Evolutionary conservation across 2,888 invertebrate species (phyloP), one percentile per base, ranked within the genome.

Genomic region (Gymnosoma rotundatum): DNA sequence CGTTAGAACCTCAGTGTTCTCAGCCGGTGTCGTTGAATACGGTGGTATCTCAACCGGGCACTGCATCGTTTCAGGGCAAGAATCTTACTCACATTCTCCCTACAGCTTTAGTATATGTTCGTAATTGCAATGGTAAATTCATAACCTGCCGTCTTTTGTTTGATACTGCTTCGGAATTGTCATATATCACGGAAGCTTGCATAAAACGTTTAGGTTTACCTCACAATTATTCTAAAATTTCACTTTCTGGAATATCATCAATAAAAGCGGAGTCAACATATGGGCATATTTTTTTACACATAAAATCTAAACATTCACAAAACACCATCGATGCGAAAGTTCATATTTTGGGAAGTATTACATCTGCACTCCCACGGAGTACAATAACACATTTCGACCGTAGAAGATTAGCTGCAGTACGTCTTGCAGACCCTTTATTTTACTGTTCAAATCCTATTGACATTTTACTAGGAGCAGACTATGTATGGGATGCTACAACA

Each of bases 101-200:
- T 1, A 78, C 78, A 12, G 69, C 69, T 0, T 6, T 78, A 21
- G 64, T 79, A 0, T 14, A 72, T 16, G 72, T 73, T 18, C 42
- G 32, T 1, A 12, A n/a, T 36, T 1, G 21, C 8, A 3, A 32
- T 3, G 61, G 63, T 5, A 50, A 67, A 7, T 58, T 67, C 1
- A 50, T 52, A 0, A 20, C 36, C 2, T 69, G 69, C 61, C 78
- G 78, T 54, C 12, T 63, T 25, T 63, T 78, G 6, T 32, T 75
- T 8, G 74, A 74, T 45, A 32, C 64, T 7, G 64, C 64, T 9
- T 74, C 54, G 0, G 45, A 74, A 48, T n/a, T 67, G 0, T 76
- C 66, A 6, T 76, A 67, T 16, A 67, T 76, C 12, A 58, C 67
- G 0, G 67, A 76, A 36, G 16, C 52, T 18, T 76, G 58, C 14